These are phyloP conservation scores for Pachyrhynchus sulphureomaculatus DNA, from an alignment of 1,140 invertebrate genomes.

Conservation along the genomic window DNA sequence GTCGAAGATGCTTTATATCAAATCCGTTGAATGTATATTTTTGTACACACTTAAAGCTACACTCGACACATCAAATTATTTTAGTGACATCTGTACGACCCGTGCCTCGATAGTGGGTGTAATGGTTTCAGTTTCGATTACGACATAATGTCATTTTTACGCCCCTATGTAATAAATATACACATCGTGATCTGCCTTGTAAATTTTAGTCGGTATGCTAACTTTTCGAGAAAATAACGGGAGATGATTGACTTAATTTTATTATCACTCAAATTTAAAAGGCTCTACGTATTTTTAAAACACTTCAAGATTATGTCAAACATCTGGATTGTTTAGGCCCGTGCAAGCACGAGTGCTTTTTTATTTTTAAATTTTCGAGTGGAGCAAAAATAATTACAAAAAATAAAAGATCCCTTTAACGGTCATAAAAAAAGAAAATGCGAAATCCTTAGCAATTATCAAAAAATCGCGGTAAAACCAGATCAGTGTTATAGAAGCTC, in stretches of 20 bases:
- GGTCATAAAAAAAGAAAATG: neutral
- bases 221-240: slow-evolving; percentile 9
- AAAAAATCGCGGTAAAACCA: slow-evolving; percentile 8
- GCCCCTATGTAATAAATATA: slow-evolving; percentile 32
- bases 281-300: slow-evolving; percentile 6
- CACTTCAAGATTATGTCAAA: slow-evolving; percentile 27
- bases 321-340: slow-evolving; percentile 21
- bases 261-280: slow-evolving; percentile 25
- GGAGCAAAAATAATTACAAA: neutral
- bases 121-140: slow-evolving; percentile 29
- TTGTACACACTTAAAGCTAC: slow-evolving; percentile 40
- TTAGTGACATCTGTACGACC: slow-evolving; percentile 42
- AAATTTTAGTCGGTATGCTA: slow-evolving; percentile 13
- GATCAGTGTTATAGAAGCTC: slow-evolving; percentile 8
- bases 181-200: slow-evolving; percentile 13
- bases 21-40: slow-evolving; percentile 31
- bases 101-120: slow-evolving; percentile 38
- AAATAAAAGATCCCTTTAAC: neutral
- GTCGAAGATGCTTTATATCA: slow-evolving; percentile 29
- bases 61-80: slow-evolving; percentile 45
- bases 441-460: neutral
- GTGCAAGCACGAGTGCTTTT: neutral
- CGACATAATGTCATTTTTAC: slow-evolving; percentile 30
- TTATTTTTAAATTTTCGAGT: slow-evolving; percentile 16
- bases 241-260: slow-evolving; percentile 21